Evolutionary conservation across 2,113 vertebrate genomes (phyloP).

Genomic region (Erythrocercus mccallii): DNA sequence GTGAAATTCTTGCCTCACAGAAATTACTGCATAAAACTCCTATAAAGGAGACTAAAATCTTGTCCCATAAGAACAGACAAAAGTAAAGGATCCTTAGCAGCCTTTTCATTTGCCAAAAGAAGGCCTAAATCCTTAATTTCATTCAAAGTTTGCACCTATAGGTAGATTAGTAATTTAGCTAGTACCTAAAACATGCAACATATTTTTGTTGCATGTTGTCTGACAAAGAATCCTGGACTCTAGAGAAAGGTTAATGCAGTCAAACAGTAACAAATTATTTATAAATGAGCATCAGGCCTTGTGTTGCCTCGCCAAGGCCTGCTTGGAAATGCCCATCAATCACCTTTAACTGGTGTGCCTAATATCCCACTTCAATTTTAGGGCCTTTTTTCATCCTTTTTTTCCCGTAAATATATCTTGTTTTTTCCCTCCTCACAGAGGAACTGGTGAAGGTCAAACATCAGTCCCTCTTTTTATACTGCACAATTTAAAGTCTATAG

Average conservation of each 20-base stretch:
- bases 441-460: constrained; percentile 49
- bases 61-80: neutral
- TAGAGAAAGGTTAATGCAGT: neutral
- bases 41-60: neutral
- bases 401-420: neutral
- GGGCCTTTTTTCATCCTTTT: neutral
- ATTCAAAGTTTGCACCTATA: neutral
- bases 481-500: constrained; percentile 43
- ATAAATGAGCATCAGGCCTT: neutral
- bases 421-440: neutral
- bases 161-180: neutral
- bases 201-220: neutral
- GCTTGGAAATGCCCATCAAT: neutral
- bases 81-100: neutral
- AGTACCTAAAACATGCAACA: neutral
- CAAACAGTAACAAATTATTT: neutral
- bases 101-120: neutral
- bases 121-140: neutral
- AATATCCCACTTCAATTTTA: constrained; percentile 9
- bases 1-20: neutral
- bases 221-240: neutral
- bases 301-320: neutral
- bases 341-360: neutral
- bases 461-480: constrained; percentile 19
- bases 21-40: neutral